Evolutionary conservation across 2,888 invertebrate genomes (phyloP), one percentile per base, ranked within the genome.

Genomic region (Polietes domitor): DNA sequence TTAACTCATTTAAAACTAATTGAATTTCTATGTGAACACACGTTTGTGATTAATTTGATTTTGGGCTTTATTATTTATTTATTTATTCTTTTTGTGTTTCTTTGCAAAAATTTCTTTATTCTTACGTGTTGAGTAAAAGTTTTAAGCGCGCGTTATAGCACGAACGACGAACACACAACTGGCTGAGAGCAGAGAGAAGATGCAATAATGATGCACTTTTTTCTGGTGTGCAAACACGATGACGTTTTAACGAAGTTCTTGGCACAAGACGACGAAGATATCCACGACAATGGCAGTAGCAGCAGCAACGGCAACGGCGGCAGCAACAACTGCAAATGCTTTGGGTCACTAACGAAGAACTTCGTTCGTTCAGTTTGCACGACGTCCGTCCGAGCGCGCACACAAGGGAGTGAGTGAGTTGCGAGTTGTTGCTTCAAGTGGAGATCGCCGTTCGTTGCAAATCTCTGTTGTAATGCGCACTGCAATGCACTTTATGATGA

Each of bases 101-200:
- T 37, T 3, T 9, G 37, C 37, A 37, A 37, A 37, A 37, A 37
- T 37, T 81, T 83, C 78, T 77, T 50, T 81, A 61, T 43, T 63
- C 50, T 47, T 63, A 37, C 26, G 61, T 79, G 32, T 79, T 21
- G 50, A 37, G 12, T 37, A 37, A 37, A 37, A 80, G 53, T 24
- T 50, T 76, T 37, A 85, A 83, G 85, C 85, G 85, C 88, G 89
- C 86, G 87, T 87, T 88, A 87, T 79, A 84, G 84, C 84, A 84
- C 84, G 84, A 81, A 84, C 81, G 84, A 81, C 84, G 84, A 84
- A 84, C 81, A 81, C 84, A 84, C 84, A 81, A 84, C 84, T 84
- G 84, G 84, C 76, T 84, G 73, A 84, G 84, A 85, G 82, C 82
- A 73, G 80, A 85, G 80, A 85, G 83, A 85, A 85, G 83, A 85